Percentiles rank a stretch among this genome's conserved stretches.
Conservation (phyloP, 2,113 vertebrate species). For the Hylia prasina region DNA sequence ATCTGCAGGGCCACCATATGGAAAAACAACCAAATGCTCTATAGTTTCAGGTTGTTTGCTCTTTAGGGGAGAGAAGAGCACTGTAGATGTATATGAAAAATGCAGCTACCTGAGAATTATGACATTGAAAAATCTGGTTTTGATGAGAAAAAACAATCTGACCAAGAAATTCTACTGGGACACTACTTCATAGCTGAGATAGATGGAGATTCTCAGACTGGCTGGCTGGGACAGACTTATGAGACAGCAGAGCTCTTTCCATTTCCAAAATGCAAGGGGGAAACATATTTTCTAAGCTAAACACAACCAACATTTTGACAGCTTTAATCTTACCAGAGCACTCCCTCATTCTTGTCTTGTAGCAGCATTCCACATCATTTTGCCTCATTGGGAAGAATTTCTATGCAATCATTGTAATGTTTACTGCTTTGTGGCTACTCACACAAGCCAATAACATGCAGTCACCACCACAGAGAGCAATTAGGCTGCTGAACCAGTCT, state of each 20-base stretch:
- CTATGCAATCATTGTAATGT: accelerated
- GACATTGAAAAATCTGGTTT: not conserved
- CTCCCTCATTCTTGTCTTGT: not conserved
- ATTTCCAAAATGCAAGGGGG: not conserved
- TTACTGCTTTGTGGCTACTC: not conserved
- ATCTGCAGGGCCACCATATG: not conserved
- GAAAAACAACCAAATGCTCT: not conserved
- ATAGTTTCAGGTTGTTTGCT: not conserved
- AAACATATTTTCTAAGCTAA: not conserved
- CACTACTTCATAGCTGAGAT: not conserved
- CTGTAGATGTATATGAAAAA: not conserved
- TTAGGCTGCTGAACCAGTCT: not conserved
- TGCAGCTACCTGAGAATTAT: not conserved
- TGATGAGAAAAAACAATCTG: not conserved
- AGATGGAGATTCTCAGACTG: not conserved
- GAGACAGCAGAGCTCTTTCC: not conserved
- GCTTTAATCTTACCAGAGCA: not conserved
- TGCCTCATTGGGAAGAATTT: not conserved
- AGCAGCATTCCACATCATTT: accelerated
- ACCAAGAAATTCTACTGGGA: not conserved
- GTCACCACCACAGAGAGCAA: not conserved
- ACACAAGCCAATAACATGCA: not conserved
- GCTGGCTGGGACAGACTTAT: not conserved
- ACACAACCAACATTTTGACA: not conserved
- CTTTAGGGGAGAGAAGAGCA: not conserved